These are phyloP conservation scores for Esox masquinongy DNA, from an alignment of 2,797 vertebrate species.

Conservation along the genomic window DNA sequence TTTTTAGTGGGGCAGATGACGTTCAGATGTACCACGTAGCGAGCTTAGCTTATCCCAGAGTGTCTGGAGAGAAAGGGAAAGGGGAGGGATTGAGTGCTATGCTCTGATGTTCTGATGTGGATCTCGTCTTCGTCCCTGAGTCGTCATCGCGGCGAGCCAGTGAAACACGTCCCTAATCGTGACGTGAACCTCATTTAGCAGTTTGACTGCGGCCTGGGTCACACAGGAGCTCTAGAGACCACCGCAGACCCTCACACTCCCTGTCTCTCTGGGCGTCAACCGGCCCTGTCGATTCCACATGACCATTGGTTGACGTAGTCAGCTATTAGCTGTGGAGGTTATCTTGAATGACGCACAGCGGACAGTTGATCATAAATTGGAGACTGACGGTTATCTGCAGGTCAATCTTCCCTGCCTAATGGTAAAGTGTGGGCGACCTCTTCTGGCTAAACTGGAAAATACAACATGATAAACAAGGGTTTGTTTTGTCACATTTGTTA, in stretches of 20 bases:
- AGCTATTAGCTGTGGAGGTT: neutral
- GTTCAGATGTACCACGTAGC: neutral
- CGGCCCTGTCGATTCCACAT: neutral
- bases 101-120: neutral
- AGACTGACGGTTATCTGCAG: neutral
- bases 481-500: neutral
- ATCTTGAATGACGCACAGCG: neutral
- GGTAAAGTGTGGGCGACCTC: slow-evolving; percentile 40
- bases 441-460: slow-evolving; percentile 22
- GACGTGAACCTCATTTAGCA: neutral
- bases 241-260: neutral
- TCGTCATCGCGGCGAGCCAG: neutral
- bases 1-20: neutral
- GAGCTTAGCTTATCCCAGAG: neutral
- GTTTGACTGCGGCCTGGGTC: neutral
- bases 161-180: neutral
- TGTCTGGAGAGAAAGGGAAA: neutral
- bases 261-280: neutral
- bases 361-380: neutral
- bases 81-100: neutral
- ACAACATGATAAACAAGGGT: neutral
- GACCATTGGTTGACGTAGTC: neutral
- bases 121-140: neutral
- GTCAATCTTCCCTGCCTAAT: slow-evolving; percentile 4
- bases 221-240: neutral